Base-by-base conservation (phyloP, 1,140 invertebrate species). In the Philopotamus ludificatus region DNA sequence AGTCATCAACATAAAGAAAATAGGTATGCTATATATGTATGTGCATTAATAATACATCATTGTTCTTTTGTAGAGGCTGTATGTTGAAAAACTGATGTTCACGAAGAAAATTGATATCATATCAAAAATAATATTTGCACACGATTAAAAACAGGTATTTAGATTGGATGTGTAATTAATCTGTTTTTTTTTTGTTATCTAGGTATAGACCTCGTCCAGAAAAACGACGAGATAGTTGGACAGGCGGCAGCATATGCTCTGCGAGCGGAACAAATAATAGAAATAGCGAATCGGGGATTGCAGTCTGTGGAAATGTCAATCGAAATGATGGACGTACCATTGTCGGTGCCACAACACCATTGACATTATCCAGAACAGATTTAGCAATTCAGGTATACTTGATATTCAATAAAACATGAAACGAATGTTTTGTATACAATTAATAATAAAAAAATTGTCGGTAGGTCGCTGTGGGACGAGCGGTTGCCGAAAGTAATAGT, bases 141-240 rank as follows among this genome's bases (percentile, higher is more conserved):
- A n/a, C n/a, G n/a, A n/a, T n/a, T n/a, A n/a, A n/a, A n/a, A n/a
- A n/a, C n/a, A n/a, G 28, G 12, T 34, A 34, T 34, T 57, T 53
- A 34, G 28, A 34, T 12, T 34, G 28, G 28, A 34, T 34, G 12
- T 34, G 28, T 7, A 7, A 34, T 34, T 34, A 34, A 34, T 16
- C 44, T 45, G 8, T 15, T 10, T 45, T 42, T 44, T 47, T 20
- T 47, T 15, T 20, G 18, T 42, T 23, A 8, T 65, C 10, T 55
- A 79, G 79, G 51, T 82, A 81, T 66, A 73, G 80, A 28, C 76
- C 79, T 18, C 78, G 83, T 25, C 73, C 81, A 8, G 83, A 85
- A 64, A 85, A 84, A 63, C 76, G 82, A 0, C 76, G 82, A 1
- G 82, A 84, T 34, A 84, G 81, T 41, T 83, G 82, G 72, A 78